Evolutionary conservation across 2,113 vertebrate genomes (phyloP), one percentile per base, ranked within the genome.

Genomic region (Atherinomorus stipes): DNA sequence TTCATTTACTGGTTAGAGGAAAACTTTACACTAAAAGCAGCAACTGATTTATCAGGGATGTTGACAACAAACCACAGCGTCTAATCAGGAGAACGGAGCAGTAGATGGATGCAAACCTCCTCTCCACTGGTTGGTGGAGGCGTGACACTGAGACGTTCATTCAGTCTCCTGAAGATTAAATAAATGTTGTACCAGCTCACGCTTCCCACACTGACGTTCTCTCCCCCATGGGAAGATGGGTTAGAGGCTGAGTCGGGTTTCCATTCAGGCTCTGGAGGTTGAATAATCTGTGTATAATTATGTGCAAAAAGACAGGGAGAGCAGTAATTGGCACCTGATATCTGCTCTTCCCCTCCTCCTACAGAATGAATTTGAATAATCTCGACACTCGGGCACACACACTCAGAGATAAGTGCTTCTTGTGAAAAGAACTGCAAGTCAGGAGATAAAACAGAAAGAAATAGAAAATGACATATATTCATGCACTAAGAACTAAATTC

Each of bases 291-390:
- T 65, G 44, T 47, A 75, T 88, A 90, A 88, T 89, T 80, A 76
- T 67, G 65, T 52, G 64, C 58, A 74, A 52, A 70, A 87, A 85
- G 78, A 80, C 56, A 49, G 70, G 11, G 70, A 60, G 62, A 22
- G 71, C 65, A 11, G 77, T 90, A 85, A 89, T 81, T 89, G 87
- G 76, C 83, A 85, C 78, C 78, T 89, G 83, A 73, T 80, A 80
- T 70, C 67, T 64, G 23, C 23, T 47, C 53, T 67, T 69, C 47
- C 23, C 53, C 64, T 70, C 64, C 70, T 71, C 52, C 7, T 13
- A 47, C 60, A 34, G 37, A 49, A 67, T 52, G 57, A 23, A 85
- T 85, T 82, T 77, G 60, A 84, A 85, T 73, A 64, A 82, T 84
- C 69, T 74, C 73, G 61, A 77, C 77, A 81, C 70, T 31, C 18